These are phyloP conservation scores for Notamacropus eugenii DNA, from an alignment of 2,797 vertebrate genomes.

Conservation along the genomic window DNA sequence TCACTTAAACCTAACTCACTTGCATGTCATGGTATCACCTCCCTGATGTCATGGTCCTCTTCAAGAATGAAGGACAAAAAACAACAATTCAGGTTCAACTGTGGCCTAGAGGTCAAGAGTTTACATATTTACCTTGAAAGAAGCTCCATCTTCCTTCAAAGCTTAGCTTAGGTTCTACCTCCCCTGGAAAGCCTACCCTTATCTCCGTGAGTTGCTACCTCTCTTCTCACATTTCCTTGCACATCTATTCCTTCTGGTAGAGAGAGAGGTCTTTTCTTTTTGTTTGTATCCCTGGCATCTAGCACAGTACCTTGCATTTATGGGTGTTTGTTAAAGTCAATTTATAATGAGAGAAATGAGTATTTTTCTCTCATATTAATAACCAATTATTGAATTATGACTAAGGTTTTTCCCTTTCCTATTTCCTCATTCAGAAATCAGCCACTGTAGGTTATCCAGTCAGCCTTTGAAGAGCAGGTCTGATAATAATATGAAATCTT, in stretches of 20 bases:
- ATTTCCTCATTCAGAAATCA: not conserved
- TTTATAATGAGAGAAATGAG: not conserved
- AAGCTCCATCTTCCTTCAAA: not conserved
- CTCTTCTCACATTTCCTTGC: not conserved
- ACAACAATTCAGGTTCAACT: not conserved
- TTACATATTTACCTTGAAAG: not conserved
- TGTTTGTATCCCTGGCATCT: not conserved
- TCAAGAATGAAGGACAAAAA: too few species aligned
- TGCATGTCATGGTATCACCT: too few species aligned
- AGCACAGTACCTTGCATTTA: not conserved
- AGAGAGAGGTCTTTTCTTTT: not conserved
- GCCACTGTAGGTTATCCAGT: too few species aligned
- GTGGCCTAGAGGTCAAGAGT: not conserved
- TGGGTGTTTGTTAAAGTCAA: not conserved
- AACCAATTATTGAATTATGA: too few species aligned
- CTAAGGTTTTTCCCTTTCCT: not conserved
- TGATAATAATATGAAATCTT: not conserved
- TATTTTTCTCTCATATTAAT: too few species aligned
- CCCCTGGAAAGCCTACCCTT: not conserved
- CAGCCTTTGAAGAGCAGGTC: not conserved
- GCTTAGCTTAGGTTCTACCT: not conserved
- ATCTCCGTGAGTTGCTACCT: not conserved
- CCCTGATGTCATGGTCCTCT: too few species aligned
- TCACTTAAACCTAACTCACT: too few species aligned
- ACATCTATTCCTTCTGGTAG: not conserved